Percentiles rank a stretch among this genome's conserved stretches.
Conservation (phyloP, 2,113 vertebrate genomes). For the Marcusenius ussheri region DNA sequence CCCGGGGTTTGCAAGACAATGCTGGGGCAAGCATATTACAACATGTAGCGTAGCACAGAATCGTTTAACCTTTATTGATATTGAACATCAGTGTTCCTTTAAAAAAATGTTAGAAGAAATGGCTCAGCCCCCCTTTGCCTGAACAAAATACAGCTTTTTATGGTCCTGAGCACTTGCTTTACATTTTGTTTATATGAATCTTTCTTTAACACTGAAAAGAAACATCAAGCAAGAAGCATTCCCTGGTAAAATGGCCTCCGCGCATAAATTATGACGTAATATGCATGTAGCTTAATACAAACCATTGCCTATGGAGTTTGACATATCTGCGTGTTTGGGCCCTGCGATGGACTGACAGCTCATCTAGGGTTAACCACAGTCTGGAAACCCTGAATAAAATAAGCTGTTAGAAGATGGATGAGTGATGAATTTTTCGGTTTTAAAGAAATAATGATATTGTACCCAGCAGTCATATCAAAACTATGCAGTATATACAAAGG, state of each 20-base stretch:
- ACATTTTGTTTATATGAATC: no score
- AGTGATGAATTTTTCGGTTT: background rate
- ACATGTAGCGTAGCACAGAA: background rate
- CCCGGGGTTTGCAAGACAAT: background rate
- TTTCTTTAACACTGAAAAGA: no score
- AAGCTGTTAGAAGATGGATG: background rate
- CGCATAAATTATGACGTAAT: background rate
- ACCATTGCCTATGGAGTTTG: background rate
- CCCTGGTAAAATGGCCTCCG: no score
- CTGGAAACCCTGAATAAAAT: background rate
- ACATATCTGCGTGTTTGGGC: background rate
- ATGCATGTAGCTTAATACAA: no score
- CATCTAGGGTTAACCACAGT: background rate
- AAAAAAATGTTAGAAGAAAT: no score
- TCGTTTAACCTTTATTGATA: background rate
- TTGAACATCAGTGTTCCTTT: background rate
- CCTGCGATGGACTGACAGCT: background rate
- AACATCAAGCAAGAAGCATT: no score
- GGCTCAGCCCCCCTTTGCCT: no score
- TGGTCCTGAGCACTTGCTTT: no score
- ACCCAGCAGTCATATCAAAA: background rate
- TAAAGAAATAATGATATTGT: background rate
- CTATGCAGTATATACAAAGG: background rate
- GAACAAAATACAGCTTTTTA: no score
- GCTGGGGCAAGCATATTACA: background rate